Evolutionary conservation across 1,140 invertebrate genomes (phyloP), one percentile per base, ranked within the genome.

Genomic region (Saxidomus purpurata): DNA sequence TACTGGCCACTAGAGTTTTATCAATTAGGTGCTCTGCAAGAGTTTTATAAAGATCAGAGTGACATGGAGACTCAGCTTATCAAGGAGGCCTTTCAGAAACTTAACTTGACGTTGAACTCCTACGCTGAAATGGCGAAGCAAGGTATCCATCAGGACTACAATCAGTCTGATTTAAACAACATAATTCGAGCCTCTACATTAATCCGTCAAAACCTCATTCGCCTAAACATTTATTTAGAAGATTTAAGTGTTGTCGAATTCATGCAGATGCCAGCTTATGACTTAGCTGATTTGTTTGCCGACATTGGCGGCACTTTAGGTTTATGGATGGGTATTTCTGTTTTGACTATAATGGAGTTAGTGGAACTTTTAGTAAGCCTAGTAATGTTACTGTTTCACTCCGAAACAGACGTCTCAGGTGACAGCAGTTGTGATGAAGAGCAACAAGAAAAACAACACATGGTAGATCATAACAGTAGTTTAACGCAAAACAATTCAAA

Each of bases 301-400:
- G 94, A 95, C 74, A 94, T 95, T 55, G 94, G 94, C 6, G 94
- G 94, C 1, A 95, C 94, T 6, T 85, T 95, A 25, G 94, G 94
- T 19, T 86, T 95, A 25, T 95, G 94, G 94, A 95, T 95, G 93
- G 94, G 94, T 8, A 94, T 95, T 69, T 95, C 94, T 36, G 93
- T 95, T 15, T 81, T 95, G 61, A 95, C 94, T 31, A 94, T 95
- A 40, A 94, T 94, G 93, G 94, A 95, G 84, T 80, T 95, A 15
- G 89, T 94, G 25, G 94, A 95, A 86, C 87, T 95, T 1, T 55
- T 94, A 31, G 91, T 93, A 0, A 91, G 94, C 49, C 87, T 95
- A 22, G n/a, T 93, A 40, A 89, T 93, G 61, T 77, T 95, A n/a
- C 40, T 95, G 8, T 94, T 94, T 77, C 93, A 94, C 89, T 91